Evolutionary conservation across 2,888 invertebrate species (phyloP).

Genomic region (Chirona hameri): DNA sequence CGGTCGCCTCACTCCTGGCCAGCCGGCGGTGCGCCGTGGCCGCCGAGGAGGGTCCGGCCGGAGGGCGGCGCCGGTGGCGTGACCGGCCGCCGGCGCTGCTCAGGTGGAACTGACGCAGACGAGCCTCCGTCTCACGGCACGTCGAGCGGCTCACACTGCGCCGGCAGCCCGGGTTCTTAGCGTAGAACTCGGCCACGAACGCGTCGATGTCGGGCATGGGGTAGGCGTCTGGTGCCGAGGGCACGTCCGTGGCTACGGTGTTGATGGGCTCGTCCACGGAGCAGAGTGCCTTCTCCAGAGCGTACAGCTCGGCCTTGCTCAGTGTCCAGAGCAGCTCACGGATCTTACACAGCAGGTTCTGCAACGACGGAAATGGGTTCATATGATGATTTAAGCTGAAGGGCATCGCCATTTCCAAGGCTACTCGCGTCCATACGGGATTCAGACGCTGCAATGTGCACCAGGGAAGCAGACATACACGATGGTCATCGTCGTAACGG

Average conservation of each 20-base stretch:
- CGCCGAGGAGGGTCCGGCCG: background rate
- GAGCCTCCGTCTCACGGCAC: conserved; percentile 27
- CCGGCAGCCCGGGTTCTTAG: conserved; percentile 8
- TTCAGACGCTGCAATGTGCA: too few relatives aligned
- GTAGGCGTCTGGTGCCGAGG: conserved; percentile 32
- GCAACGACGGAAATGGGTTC: conserved; percentile 45
- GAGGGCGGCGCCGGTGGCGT: background rate
- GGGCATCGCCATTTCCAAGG: too few relatives aligned
- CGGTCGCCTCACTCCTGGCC: background rate
- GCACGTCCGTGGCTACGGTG: background rate
- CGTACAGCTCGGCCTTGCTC: conserved; percentile 75
- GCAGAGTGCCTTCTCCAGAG: conserved; percentile 82
- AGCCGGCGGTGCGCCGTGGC: background rate
- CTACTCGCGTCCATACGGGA: too few relatives aligned
- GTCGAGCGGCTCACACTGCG: background rate
- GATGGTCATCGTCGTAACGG: too few relatives aligned
- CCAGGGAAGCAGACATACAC: too few relatives aligned
- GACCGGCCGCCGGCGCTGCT: background rate
- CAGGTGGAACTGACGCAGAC: conserved; percentile 2
- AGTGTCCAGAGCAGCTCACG: conserved; percentile 85
- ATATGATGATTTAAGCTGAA: too few relatives aligned
- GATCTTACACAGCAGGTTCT: conserved; percentile 81
- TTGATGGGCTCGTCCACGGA: conserved; percentile 70
- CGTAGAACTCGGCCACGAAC: conserved; percentile 52
- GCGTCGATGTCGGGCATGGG: conserved; percentile 58